These are phyloP conservation scores for Triplophysa siluroides DNA, from an alignment of 2,113 vertebrate species.

Conservation along the genomic window DNA sequence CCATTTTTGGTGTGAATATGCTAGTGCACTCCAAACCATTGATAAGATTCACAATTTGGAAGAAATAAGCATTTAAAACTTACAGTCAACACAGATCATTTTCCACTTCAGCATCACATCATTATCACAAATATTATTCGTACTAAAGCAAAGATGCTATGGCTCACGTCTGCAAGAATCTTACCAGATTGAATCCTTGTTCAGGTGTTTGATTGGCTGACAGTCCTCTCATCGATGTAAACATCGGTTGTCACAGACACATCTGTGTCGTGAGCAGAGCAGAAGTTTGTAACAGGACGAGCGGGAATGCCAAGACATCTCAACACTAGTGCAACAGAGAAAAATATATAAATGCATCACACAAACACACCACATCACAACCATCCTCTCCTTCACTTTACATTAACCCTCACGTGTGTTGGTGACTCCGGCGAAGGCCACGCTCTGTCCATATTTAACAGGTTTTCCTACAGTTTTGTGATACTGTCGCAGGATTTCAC, in stretches of 20 bases:
- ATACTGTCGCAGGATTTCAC: conserved; percentile 84
- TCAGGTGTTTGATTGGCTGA: conserved; percentile 79
- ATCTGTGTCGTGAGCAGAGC: conserved; percentile 89
- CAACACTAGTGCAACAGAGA: conserved; percentile 71
- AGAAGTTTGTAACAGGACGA: conserved; percentile 86
- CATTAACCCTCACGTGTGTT: conserved; percentile 70
- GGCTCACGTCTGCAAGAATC: conserved; percentile 17
- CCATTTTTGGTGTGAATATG: too few relatives aligned
- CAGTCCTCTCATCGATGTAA: conserved; percentile 88
- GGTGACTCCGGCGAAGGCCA: conserved; percentile 88
- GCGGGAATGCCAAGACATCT: conserved; percentile 84
- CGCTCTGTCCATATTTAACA: conserved; percentile 87
- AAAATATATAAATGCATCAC: neutral
- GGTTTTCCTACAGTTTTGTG: conserved; percentile 70
- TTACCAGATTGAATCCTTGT: conserved; percentile 86
- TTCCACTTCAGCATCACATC: too few relatives aligned
- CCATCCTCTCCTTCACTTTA: neutral
- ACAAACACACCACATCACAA: neutral
- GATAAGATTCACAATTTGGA: too few relatives aligned
- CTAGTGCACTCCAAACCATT: too few relatives aligned
- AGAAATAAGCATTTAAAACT: too few relatives aligned
- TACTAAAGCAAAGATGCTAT: too few relatives aligned
- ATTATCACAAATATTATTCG: too few relatives aligned
- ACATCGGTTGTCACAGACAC: conserved; percentile 85
- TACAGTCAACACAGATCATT: too few relatives aligned